Conservation (phyloP, 1,140 invertebrate species). For the Achroia grisella region DNA sequence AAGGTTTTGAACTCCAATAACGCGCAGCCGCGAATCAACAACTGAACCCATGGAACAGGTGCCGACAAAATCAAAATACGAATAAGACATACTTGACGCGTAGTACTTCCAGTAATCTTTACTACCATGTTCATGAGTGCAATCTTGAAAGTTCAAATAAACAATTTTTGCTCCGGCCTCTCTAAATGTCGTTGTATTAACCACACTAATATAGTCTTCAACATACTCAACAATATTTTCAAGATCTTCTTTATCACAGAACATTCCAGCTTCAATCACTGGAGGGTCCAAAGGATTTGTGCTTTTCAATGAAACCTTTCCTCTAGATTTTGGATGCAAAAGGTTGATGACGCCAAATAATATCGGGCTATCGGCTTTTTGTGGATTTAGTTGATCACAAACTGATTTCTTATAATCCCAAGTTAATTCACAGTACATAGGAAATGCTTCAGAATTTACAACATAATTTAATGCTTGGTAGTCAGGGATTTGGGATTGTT, state of each 20-base stretch:
- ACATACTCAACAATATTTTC: slow-evolving; percentile 11
- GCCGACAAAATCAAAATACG: slow-evolving; percentile 15
- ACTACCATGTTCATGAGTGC: slow-evolving; percentile 2
- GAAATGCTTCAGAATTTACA: neutral
- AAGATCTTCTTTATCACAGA: slow-evolving; percentile 17
- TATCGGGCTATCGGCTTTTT: too few species aligned
- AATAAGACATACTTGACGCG: neutral
- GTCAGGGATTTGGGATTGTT: slow-evolving; percentile 16
- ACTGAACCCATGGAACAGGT: slow-evolving; percentile 68
- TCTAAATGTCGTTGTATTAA: slow-evolving; percentile 18
- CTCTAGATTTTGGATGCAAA: slow-evolving; percentile 24
- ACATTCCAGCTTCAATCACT: slow-evolving; percentile 11
- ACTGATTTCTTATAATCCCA: slow-evolving; percentile 11
- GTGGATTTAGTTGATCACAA: too few species aligned
- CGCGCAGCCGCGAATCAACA: slow-evolving; percentile 82
- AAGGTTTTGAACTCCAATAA: slow-evolving; percentile 80
- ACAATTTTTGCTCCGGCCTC: slow-evolving; percentile 12
- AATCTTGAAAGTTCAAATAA: slow-evolving; percentile 7
- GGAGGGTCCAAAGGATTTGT: slow-evolving; percentile 19
- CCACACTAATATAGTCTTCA: slow-evolving; percentile 11
- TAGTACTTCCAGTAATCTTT: slow-evolving; percentile 20
- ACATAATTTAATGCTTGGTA: slow-evolving; percentile 14
- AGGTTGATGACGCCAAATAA: too few species aligned
- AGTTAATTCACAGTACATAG: slow-evolving; percentile 6
- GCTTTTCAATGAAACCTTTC: slow-evolving; percentile 18